A percentile compares a stretch with the other conserved stretches of the same genome.
Evolutionary conservation across 64 coral and sea anemone species (phyloP).

Genomic region (Dendrophyllia cribrosa): DNA sequence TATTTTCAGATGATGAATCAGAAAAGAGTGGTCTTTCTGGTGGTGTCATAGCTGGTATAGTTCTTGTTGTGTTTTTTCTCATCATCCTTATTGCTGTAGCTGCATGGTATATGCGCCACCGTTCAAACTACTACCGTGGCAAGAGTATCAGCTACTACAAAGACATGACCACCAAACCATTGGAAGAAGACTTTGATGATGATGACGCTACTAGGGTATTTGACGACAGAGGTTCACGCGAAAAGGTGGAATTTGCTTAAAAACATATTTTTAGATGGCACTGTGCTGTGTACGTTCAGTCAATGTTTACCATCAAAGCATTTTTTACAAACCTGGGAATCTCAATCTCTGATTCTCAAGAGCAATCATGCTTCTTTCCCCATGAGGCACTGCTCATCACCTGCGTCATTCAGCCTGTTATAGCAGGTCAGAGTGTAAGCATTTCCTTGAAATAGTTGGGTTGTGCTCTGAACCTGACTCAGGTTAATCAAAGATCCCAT

Average conservation of each 20-base stretch:
- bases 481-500: too few species aligned
- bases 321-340: not conserved
- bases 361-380: too few species aligned
- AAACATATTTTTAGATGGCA: not conserved
- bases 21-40: conserved; percentile 1
- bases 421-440: too few species aligned
- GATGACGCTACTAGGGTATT: conserved; percentile 54
- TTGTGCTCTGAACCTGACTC: too few species aligned
- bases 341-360: too few species aligned
- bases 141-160: conserved; percentile 74
- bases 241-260: conserved; percentile 77
- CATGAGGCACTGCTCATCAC: too few species aligned
- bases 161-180: conserved; percentile 63
- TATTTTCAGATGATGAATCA: not conserved
- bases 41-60: conserved; percentile 37
- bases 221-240: conserved; percentile 57
- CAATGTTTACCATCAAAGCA: not conserved
- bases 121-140: conserved; percentile 15
- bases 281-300: not conserved
- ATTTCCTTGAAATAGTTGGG: too few species aligned
- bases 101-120: conserved; percentile 8
- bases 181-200: conserved; percentile 78
- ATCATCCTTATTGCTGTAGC: not conserved
- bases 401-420: too few species aligned
- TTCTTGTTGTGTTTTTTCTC: not conserved